Conservation (phyloP, 2,113 vertebrate genomes). For the Gopherus evgoodei region DNA sequence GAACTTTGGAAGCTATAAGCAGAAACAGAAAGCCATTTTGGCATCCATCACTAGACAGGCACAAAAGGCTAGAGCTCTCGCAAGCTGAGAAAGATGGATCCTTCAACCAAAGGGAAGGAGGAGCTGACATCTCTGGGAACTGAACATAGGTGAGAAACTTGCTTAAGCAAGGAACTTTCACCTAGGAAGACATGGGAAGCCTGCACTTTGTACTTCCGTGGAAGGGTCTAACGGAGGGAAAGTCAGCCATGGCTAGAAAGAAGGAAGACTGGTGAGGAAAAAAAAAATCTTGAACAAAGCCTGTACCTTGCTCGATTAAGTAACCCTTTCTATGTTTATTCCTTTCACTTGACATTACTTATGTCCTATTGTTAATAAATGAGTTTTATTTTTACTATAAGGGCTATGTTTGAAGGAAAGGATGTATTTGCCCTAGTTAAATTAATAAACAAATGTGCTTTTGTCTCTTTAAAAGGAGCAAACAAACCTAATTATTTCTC, state of each 20-base stretch:
- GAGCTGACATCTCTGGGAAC: neutral
- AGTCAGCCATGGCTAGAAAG: neutral
- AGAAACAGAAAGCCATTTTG: neutral
- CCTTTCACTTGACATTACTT: neutral
- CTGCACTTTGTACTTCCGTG: neutral
- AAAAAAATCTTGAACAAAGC: neutral
- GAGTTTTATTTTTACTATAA: neutral
- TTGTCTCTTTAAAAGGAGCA: neutral
- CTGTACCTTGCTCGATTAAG: neutral
- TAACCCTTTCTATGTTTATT: neutral
- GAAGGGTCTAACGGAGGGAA: neutral
- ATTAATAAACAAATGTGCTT: neutral
- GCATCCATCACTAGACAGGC: neutral
- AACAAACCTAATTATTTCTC: neutral
- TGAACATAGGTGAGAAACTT: neutral
- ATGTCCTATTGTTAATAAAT: neutral
- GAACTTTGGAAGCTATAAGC: neutral
- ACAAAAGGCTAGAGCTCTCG: neutral
- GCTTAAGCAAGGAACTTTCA: neutral
- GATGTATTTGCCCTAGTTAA: neutral
- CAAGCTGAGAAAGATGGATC: neutral
- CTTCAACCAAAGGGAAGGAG: neutral
- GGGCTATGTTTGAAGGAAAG: neutral
- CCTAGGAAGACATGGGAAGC: neutral
- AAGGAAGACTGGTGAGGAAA: neutral